Conservation (phyloP, 2,888 invertebrate genomes). For the Melieria omissa region DNA sequence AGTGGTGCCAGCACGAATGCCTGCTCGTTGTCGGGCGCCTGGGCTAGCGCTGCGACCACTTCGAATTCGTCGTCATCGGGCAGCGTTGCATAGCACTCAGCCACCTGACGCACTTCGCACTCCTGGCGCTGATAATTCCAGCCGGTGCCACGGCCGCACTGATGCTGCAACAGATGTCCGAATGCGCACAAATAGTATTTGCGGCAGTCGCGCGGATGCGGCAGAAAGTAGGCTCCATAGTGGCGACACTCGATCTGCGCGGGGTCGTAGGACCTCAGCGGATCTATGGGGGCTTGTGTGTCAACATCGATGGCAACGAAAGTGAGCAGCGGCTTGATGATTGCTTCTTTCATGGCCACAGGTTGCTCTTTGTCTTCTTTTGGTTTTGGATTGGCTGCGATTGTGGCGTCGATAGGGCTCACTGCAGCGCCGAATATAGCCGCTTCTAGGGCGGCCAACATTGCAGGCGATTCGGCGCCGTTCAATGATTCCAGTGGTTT, state of each 20-base stretch:
- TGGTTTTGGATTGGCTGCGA: too few relatives aligned
- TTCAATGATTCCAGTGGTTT: too few relatives aligned
- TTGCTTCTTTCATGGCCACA: too few relatives aligned
- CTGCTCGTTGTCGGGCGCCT: background rate
- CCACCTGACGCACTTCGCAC: constrained; percentile 52
- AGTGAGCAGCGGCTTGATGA: constrained; percentile 36
- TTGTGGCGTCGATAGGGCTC: background rate
- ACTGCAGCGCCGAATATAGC: background rate
- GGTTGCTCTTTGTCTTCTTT: too few relatives aligned
- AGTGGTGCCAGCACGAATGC: background rate
- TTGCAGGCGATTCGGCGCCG: too few relatives aligned
- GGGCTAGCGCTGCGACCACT: background rate
- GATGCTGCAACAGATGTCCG: constrained; percentile 58
- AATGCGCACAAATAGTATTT: constrained; percentile 62
- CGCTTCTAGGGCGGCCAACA: too few relatives aligned
- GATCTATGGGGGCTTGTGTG: constrained; percentile 51
- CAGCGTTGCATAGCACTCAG: constrained; percentile 49
- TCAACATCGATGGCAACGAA: constrained; percentile 54
- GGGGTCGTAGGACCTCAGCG: constrained; percentile 56
- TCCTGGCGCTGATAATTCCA: constrained; percentile 57
- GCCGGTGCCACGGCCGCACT: constrained; percentile 55
- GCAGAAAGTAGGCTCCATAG: constrained; percentile 62
- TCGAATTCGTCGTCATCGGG: constrained; percentile 20
- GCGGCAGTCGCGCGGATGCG: constrained; percentile 59
- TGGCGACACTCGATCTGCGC: constrained; percentile 56